Conservation (phyloP, 2,113 vertebrate species). For the Circaetus cinerascens region DNA sequence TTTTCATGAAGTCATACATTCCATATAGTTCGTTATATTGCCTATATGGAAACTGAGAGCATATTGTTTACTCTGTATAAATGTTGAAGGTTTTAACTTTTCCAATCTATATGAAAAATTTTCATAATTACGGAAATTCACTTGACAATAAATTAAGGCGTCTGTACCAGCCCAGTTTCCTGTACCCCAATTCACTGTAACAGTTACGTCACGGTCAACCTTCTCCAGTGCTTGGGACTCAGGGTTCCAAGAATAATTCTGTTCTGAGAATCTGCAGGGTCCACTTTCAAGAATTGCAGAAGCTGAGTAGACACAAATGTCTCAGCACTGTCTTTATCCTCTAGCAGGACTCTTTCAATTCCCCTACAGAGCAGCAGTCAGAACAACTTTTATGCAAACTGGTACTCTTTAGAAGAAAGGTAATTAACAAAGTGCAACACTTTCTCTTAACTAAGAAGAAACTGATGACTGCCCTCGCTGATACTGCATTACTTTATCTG, state of each 20-base stretch:
- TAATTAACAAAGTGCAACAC: background rate
- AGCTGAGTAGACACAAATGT: background rate
- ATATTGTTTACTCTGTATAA: background rate
- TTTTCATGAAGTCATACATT: background rate
- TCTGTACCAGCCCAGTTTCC: background rate
- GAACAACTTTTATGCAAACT: background rate
- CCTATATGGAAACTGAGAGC: background rate
- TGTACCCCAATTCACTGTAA: background rate
- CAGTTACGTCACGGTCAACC: background rate
- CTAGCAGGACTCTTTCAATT: constrained; percentile 4
- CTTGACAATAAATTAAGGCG: background rate
- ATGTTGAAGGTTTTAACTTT: background rate
- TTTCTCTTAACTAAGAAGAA: background rate
- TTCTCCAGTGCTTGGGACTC: background rate
- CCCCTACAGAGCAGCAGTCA: background rate
- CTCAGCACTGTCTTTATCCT: background rate
- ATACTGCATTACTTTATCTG: background rate
- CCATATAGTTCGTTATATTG: background rate
- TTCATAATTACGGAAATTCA: background rate
- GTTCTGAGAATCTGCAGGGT: background rate
- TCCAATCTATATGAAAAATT: background rate
- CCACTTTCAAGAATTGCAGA: constrained; percentile 5
- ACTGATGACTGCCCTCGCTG: background rate
- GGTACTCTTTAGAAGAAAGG: background rate
- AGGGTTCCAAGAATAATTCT: background rate